phyloP scores from a whole-genome alignment of 2,113 vertebrate genomes.

The Malurus elegans region DNA sequence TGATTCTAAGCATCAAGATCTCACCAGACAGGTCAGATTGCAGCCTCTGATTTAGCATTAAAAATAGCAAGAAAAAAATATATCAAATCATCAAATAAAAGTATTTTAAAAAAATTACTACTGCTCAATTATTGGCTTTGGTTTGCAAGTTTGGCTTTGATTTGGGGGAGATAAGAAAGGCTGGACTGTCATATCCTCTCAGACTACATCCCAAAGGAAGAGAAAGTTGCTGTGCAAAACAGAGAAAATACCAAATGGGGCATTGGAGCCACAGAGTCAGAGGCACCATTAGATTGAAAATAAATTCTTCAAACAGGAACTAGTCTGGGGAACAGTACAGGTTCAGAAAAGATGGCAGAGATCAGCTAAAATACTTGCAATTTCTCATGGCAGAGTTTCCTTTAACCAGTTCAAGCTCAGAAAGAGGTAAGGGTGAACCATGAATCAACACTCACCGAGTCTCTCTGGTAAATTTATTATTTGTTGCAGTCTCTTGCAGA shows the following conservation, averaged over 20 bases:
- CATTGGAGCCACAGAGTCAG: not conserved
- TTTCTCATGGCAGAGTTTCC: not conserved
- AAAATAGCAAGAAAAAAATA: not conserved
- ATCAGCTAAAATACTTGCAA: constrained; percentile 9
- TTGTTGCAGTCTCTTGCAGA: not conserved
- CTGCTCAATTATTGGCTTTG: not conserved
- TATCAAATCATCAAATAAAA: not conserved
- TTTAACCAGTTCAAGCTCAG: constrained; percentile 21
- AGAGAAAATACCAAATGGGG: not conserved
- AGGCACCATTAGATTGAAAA: not conserved
- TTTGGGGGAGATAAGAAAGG: not conserved
- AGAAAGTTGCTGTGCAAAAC: not conserved
- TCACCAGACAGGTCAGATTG: not conserved
- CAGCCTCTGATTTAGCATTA: not conserved
- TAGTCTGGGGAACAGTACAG: not conserved
- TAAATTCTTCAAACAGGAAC: constrained; percentile 2
- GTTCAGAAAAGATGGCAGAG: not conserved
- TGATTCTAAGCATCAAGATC: not conserved
- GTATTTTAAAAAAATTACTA: not conserved
- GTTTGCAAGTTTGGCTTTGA: not conserved
- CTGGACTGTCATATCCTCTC: not conserved
- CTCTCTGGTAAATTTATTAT: constrained; percentile 29
- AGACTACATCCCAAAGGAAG: not conserved
- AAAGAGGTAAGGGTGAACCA: not conserved
- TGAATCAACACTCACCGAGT: not conserved